Evolutionary conservation across 2,888 invertebrate species (phyloP).

Genomic region (Cetonia aurata): DNA sequence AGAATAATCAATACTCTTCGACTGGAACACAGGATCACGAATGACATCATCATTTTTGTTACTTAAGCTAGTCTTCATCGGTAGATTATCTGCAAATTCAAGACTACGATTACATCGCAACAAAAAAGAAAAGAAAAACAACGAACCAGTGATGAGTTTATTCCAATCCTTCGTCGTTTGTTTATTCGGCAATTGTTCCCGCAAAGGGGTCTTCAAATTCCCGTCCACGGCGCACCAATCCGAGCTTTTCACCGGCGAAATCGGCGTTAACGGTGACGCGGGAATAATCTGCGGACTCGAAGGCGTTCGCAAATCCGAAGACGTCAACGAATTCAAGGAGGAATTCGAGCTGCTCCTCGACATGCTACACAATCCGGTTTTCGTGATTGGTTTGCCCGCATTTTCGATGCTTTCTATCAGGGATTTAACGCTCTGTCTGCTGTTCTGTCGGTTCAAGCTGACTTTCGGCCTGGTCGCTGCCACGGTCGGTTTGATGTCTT

Average conservation of each 20-base stretch:
- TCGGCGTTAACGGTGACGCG: slow-evolving; percentile 63
- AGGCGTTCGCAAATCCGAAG: slow-evolving; percentile 67
- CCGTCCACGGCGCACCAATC: slow-evolving; percentile 68
- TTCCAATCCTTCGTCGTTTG: slow-evolving; percentile 57
- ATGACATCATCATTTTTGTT: slow-evolving; percentile 62
- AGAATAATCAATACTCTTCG: slow-evolving; percentile 76
- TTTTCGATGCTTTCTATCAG: slow-evolving; percentile 94
- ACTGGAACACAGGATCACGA: slow-evolving; percentile 68
- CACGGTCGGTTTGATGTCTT: slow-evolving; percentile 70
- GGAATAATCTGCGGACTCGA: slow-evolving; percentile 60
- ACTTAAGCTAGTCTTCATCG: slow-evolving; percentile 54
- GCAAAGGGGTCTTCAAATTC: slow-evolving; percentile 68
- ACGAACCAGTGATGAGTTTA: slow-evolving; percentile 54
- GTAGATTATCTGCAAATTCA: slow-evolving; percentile 55
- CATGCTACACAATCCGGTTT: slow-evolving; percentile 65
- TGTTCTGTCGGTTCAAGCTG: slow-evolving; percentile 75
- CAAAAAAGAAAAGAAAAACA: slow-evolving; percentile 42
- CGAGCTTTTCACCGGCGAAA: slow-evolving; percentile 66
- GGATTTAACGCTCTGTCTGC: slow-evolving; percentile 88
- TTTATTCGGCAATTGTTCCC: slow-evolving; percentile 66
- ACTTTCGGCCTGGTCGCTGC: slow-evolving; percentile 72
- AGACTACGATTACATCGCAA: slow-evolving; percentile 18
- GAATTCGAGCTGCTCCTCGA: slow-evolving; percentile 77
- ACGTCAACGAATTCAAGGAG: slow-evolving; percentile 71
- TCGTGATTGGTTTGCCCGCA: slow-evolving; percentile 78